A percentile compares a stretch with the other conserved stretches of the same genome.
Evolutionary conservation across 2,888 invertebrate genomes (phyloP).

Genomic region (Coelogynopora nodosa): DNA sequence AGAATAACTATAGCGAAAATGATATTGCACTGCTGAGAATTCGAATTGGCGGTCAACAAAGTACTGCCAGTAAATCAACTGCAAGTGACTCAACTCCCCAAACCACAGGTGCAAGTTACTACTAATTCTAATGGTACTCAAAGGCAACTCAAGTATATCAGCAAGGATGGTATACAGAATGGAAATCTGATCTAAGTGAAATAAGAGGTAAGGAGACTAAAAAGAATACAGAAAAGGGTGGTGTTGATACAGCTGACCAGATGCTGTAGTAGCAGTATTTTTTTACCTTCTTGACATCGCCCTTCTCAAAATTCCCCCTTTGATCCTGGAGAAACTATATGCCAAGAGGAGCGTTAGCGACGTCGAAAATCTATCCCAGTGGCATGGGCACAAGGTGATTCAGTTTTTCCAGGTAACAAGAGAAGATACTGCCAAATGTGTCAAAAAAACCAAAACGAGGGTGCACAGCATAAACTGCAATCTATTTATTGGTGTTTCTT

Average conservation of each 20-base stretch:
- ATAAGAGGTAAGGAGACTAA: no score
- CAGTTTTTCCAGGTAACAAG: background rate
- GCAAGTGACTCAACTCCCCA: no score
- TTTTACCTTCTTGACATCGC: background rate
- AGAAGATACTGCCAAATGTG: background rate
- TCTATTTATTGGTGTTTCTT: background rate
- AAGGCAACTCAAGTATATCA: no score
- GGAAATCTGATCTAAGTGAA: no score
- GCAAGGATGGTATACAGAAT: no score
- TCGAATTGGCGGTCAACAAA: no score
- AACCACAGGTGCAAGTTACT: no score
- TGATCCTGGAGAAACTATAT: background rate
- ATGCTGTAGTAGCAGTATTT: background rate
- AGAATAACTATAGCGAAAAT: no score
- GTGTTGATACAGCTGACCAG: background rate
- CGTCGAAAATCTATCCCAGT: background rate
- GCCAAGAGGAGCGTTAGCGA: background rate
- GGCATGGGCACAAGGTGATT: background rate
- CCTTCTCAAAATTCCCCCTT: background rate
- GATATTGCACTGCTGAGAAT: no score
- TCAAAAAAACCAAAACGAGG: background rate
- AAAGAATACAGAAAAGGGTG: no score
- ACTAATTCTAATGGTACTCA: no score
- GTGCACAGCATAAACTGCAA: background rate
- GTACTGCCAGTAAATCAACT: no score